These are phyloP conservation scores for Eilema griseolum DNA, from an alignment of 2,888 invertebrate genomes.

Conservation along the genomic window DNA sequence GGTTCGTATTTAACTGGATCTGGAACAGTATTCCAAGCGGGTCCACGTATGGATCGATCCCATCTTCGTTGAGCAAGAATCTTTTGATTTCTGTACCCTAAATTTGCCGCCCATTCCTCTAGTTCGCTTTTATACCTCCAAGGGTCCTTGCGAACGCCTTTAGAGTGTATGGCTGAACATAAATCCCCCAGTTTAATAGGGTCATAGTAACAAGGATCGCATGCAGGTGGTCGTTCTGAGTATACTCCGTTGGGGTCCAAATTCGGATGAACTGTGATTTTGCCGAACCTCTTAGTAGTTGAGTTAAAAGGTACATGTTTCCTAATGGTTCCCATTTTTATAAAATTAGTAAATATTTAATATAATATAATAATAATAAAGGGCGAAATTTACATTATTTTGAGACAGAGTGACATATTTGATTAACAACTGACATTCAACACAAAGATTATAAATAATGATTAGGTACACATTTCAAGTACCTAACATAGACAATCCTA, in stretches of 20 bases:
- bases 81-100: slow-evolving; percentile 77
- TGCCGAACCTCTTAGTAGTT: slow-evolving; percentile 64
- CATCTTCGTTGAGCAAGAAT: slow-evolving; percentile 64
- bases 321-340: slow-evolving; percentile 42
- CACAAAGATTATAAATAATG: too few relatives aligned
- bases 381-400: slow-evolving; percentile 4
- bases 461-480: not conserved
- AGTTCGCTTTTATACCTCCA: slow-evolving; percentile 76
- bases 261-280: slow-evolving; percentile 67
- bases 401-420: slow-evolving; percentile 6
- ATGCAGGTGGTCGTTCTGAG: slow-evolving; percentile 57
- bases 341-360: slow-evolving; percentile 5
- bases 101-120: slow-evolving; percentile 76
- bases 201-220: slow-evolving; percentile 72
- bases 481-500: not conserved
- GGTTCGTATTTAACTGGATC: slow-evolving; percentile 56
- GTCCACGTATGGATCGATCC: slow-evolving; percentile 67
- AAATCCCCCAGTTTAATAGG: slow-evolving; percentile 62
- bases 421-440: not conserved
- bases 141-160: slow-evolving; percentile 64
- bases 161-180: slow-evolving; percentile 62
- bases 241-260: slow-evolving; percentile 72
- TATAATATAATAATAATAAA: not conserved
- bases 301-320: slow-evolving; percentile 58
- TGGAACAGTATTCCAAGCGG: slow-evolving; percentile 70